phyloP scores from a whole-genome alignment of 2,797 vertebrate genomes.

The Molossus molossus region DNA sequence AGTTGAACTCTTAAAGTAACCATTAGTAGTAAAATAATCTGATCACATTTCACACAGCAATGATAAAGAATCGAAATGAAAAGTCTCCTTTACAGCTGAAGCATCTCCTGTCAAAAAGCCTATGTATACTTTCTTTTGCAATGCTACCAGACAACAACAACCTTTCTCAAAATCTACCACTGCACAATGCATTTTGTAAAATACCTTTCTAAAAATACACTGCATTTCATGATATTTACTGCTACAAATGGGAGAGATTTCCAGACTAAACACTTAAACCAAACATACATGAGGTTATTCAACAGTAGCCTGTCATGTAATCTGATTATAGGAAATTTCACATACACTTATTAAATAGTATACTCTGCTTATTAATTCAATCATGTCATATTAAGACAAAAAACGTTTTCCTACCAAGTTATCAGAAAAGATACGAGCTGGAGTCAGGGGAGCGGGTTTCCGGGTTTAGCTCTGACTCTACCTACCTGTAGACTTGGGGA shows the following conservation, averaged over 20 bases:
- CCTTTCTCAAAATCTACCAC: conserved; percentile 65
- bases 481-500: not conserved
- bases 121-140: conserved; percentile 68
- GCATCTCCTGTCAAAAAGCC: conserved; percentile 61
- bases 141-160: conserved; percentile 70
- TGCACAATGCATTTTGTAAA: conserved; percentile 54
- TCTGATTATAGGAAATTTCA: conserved; percentile 25
- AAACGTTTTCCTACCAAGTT: not conserved
- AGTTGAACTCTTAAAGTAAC: conserved; percentile 88
- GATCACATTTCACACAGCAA: conserved; percentile 89
- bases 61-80: conserved; percentile 87
- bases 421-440: conserved; percentile 41
- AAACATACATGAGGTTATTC: conserved; percentile 64
- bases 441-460: not conserved
- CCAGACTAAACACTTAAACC: conserved; percentile 64
- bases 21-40: conserved; percentile 89
- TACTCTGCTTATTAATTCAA: conserved; percentile 41
- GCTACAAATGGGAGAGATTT: conserved; percentile 9
- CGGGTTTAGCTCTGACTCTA: not conserved
- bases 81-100: conserved; percentile 79
- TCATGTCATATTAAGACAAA: not conserved
- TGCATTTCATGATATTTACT: conserved; percentile 51
- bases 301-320: conserved; percentile 60
- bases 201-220: conserved; percentile 62
- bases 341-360: conserved; percentile 5